Base-by-base conservation (phyloP, 2,113 vertebrate species). In the Apteryx mantelli region DNA sequence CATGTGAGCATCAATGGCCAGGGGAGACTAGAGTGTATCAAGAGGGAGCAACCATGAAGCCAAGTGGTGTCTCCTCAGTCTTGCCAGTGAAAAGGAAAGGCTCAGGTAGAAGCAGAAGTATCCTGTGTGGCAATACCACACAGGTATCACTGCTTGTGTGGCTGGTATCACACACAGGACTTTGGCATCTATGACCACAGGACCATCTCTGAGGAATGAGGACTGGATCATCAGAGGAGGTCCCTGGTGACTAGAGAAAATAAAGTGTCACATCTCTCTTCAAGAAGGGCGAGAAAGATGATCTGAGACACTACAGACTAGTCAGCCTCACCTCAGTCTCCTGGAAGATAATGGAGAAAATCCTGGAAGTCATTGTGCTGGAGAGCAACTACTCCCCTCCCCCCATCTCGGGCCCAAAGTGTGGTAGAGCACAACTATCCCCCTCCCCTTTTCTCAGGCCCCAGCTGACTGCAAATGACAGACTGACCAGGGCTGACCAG, bases 131-230 rank as follows among this genome's bases (percentile, higher is more conserved):
- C 52, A 90, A 18, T 63, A 61, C 6, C 28, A 19, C 18, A 8
- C 18, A 48, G 46, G 18, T 48, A 48, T 18, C 18, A 48, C 46
- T 58, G 4, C 10, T 44, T n/a, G 4, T 46, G 53, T 28, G 58
- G 25, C 15, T 86, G 4, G 1, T 53, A 58, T 32, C 25, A 5
- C 13, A 34, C 5, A 2, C 21, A 48, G 15, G 4, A 7, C 40
- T 65, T 88, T 52, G 8, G 3, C 0, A 0, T 18, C 53, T 55
- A 4, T 55, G 61, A 73, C 8, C 14, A 52, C 64, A n/a, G 24
- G 32, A 61, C 3, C 2, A 5, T 38, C 20, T 36, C 50, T 75
- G 24, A 53, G 30, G 19, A 93, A 13, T 24, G 82, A 76, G 25
- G 18, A 6, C 6, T 30, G 12, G 1, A 21, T 71, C 7, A 85